phyloP scores from a whole-genome alignment of 2,888 invertebrate species.

The Drosophila macrospina region DNA sequence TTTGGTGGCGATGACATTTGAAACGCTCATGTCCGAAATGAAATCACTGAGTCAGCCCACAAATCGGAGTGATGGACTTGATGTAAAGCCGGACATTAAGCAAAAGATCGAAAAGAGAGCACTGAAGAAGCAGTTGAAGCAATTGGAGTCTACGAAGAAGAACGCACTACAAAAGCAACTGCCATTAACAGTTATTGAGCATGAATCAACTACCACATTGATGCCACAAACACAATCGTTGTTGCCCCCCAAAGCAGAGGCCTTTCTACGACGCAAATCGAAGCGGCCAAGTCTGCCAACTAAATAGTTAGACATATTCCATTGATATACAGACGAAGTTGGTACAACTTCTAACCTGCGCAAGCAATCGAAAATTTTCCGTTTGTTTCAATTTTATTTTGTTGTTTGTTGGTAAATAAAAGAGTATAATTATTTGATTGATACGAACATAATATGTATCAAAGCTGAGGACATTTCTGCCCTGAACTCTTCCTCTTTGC shows the following conservation, averaged over 20 bases:
- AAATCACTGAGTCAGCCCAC: background rate
- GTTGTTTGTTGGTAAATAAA: constrained; percentile 11
- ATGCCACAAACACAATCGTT: constrained; percentile 18
- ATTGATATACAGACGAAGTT: background rate
- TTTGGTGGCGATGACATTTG: constrained; percentile 54
- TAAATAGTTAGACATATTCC: constrained; percentile 17
- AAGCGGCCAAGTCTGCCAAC: constrained; percentile 25
- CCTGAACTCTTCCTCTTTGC: background rate
- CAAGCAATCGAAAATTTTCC: constrained; percentile 36
- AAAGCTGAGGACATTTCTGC: background rate
- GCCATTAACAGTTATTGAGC: background rate
- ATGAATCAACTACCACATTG: constrained; percentile 40
- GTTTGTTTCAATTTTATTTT: constrained; percentile 20
- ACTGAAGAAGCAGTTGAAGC: constrained; percentile 4
- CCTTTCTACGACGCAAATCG: constrained; percentile 16
- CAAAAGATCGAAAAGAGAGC: constrained; percentile 16
- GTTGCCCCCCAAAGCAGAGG: constrained; percentile 1
- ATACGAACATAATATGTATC: constrained; percentile 6
- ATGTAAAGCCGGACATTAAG: constrained; percentile 10
- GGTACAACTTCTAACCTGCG: background rate
- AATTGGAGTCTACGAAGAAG: constrained; percentile 16
- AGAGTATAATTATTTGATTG: constrained; percentile 6
- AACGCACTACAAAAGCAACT: background rate
- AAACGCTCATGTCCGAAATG: constrained; percentile 42
- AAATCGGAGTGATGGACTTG: background rate